These are phyloP conservation scores for Scomber japonicus DNA, from an alignment of 2,113 vertebrate genomes.

Conservation along the genomic window DNA sequence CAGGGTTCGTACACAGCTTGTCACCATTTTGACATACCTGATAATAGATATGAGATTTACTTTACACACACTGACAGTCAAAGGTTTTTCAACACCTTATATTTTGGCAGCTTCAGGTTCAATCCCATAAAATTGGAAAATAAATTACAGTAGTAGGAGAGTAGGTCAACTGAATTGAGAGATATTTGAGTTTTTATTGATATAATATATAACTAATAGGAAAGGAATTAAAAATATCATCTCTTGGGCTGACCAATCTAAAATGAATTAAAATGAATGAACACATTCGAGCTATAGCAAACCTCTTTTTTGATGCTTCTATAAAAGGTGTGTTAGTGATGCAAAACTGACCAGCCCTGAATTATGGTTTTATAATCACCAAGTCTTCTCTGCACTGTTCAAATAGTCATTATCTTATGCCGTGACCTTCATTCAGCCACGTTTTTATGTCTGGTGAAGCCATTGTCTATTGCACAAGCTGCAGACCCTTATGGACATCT, in stretches of 20 bases:
- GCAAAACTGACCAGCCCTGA: too few species aligned
- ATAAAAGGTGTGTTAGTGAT: too few species aligned
- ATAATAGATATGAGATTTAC: slow-evolving; percentile 14
- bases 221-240: background rate
- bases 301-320: too few species aligned
- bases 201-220: background rate
- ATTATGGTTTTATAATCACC: too few species aligned
- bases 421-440: too few species aligned
- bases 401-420: too few species aligned
- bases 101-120: background rate
- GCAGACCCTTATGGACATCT: too few species aligned
- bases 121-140: background rate
- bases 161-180: background rate
- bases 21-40: slow-evolving; percentile 13
- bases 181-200: background rate
- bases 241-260: background rate
- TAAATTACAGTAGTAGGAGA: too few species aligned
- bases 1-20: background rate
- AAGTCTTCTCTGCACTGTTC: too few species aligned
- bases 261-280: background rate
- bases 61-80: background rate
- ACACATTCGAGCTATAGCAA: too few species aligned
- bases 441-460: too few species aligned
- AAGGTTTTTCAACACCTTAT: background rate
- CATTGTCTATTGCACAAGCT: too few species aligned